Base-by-base conservation (phyloP, 2,797 vertebrate species). In the Sebastes elongatus region DNA sequence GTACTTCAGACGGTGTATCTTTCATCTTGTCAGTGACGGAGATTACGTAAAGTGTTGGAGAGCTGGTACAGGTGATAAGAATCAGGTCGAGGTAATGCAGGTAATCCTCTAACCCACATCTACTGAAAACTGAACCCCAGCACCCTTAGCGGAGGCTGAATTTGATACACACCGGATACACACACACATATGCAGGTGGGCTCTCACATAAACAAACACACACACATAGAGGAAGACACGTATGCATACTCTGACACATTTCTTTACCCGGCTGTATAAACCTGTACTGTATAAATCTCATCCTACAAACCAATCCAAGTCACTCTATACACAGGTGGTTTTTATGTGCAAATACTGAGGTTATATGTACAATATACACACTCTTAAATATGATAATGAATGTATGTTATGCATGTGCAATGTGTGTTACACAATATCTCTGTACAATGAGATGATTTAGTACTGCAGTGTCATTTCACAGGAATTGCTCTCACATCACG, bases 41-140 rank as follows among this genome's bases (percentile, higher is more conserved):
- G 82, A 83, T 85, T 60, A 66, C 52, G 8, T 28, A 70, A 66
- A 76, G 83, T 59, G 82, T 38, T 56, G 64, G 73, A 71, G 62
- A 82, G 63, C 52, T 18, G 79, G 20, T 23, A 6, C 49, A 33
- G 75, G 30, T 82, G 93, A 93, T 93, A 89, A 59, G 61, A 60
- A 94, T 91, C 89, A 81, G 76, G 63, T 71, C 1, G 10, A 71
- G 86, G 80, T 67, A 53, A 93, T 88, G 86, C 89, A 92, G 93
- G 93, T 88, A 86, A 90, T 89, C 85, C 85, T 84, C 46, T 63
- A 32, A 71, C 81, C 79, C 82, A 78, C 82, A 86, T 86, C 66
- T 6, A 73, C 9, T 6, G 16, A 64, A 55, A 73, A 62, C 60
- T 2, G 35, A 71, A 88, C 70, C 66, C 79, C 77, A 81, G 63